phyloP scores from a whole-genome alignment of 2,113 vertebrate genomes.

The Saccopteryx bilineata region DNA sequence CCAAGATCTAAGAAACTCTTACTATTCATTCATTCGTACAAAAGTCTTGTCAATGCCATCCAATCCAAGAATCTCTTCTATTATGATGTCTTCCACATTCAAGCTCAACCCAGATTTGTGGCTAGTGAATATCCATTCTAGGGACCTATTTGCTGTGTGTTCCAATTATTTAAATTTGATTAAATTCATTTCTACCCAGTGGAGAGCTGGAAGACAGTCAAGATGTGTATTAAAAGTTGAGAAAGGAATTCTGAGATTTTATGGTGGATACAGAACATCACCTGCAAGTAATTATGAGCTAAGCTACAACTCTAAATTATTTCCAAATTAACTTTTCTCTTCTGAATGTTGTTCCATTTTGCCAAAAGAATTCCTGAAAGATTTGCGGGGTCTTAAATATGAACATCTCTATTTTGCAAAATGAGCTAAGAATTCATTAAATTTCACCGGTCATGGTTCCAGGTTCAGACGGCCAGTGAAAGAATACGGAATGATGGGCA shows the following conservation, averaged over 20 bases:
- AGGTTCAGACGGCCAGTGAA: neutral
- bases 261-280: neutral
- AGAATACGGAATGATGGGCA: neutral
- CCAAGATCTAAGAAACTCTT: neutral
- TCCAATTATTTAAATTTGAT: neutral
- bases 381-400: neutral
- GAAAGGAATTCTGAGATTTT: neutral
- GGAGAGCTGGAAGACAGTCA: neutral
- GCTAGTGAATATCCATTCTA: neutral
- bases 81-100: neutral
- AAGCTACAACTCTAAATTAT: constrained; percentile 15
- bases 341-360: constrained; percentile 45
- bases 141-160: neutral
- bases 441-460: neutral
- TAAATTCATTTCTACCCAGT: constrained; percentile 11
- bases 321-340: constrained; percentile 17
- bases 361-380: neutral
- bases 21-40: neutral
- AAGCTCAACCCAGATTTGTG: neutral
- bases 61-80: neutral
- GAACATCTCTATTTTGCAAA: neutral
- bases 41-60: neutral
- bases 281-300: neutral
- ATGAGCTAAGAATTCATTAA: neutral
- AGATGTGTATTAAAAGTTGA: constrained; percentile 4